Conservation (phyloP, 2,113 vertebrate genomes). For the Suricata suricatta region DNA sequence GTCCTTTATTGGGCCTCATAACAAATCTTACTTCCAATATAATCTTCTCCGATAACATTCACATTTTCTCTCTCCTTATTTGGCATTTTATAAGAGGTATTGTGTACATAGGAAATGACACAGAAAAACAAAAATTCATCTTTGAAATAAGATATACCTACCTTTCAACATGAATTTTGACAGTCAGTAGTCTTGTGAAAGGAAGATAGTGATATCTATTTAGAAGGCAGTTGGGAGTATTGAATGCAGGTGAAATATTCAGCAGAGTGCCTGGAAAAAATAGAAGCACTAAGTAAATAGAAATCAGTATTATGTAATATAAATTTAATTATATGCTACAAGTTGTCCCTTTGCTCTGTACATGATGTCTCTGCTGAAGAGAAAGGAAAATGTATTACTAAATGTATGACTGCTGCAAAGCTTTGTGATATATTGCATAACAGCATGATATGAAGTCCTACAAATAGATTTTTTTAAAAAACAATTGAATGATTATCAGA, state of each 20-base stretch:
- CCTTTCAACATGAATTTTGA: neutral
- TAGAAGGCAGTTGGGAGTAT: neutral
- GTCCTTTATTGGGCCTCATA: neutral
- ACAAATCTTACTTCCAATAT: neutral
- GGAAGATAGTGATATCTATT: neutral
- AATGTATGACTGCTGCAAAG: neutral
- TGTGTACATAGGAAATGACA: neutral
- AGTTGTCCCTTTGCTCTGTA: neutral
- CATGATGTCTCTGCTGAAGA: slow-evolving; percentile 1
- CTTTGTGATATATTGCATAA: neutral
- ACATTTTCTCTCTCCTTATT: neutral
- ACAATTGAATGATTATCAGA: neutral
- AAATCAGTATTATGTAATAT: neutral
- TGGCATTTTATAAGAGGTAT: neutral
- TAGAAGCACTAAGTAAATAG: neutral
- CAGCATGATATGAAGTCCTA: neutral
- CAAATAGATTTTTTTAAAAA: neutral
- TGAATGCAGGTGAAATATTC: neutral
- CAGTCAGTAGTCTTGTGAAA: neutral
- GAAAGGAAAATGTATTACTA: neutral
- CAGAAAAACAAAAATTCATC: neutral
- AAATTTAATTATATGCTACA: neutral
- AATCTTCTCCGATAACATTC: neutral
- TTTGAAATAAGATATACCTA: neutral
- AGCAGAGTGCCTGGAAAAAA: neutral